These are phyloP conservation scores for Bombus turneri DNA, from an alignment of 1,140 invertebrate genomes.

Conservation along the genomic window DNA sequence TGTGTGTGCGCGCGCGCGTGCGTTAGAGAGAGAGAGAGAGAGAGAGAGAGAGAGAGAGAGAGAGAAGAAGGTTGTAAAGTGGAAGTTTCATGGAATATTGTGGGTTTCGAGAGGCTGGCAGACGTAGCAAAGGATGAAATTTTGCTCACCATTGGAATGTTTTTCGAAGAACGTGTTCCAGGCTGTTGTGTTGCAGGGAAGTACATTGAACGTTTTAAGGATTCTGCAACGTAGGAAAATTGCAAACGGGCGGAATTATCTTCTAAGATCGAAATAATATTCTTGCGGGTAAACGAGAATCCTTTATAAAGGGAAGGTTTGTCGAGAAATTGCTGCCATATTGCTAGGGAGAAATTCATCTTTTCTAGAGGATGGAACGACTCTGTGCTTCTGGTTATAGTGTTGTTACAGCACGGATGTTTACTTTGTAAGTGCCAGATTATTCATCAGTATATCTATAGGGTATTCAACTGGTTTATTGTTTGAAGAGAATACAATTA, in stretches of 20 bases:
- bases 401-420: not conserved
- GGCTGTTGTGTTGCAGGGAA: not conserved
- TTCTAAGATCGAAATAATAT: not conserved
- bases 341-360: not conserved
- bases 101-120: not conserved
- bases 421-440: not conserved
- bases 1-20: fast-evolving
- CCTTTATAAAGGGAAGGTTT: not conserved
- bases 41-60: not conserved
- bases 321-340: not conserved
- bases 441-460: not conserved
- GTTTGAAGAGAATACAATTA: not conserved
- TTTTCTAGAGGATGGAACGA: not conserved
- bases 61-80: not conserved
- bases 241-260: not conserved
- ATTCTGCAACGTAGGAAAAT: not conserved
- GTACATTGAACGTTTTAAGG: not conserved
- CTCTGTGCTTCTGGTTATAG: not conserved
- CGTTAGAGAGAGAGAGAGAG: no score
- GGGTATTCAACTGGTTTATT: not conserved
- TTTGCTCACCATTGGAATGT: not conserved
- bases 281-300: not conserved
- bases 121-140: not conserved
- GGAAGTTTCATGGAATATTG: slow-evolving; percentile 7
- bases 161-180: not conserved